These are phyloP conservation scores for Enteromius fasciolatus DNA, from an alignment of 2,797 vertebrate species.

Conservation along the genomic window DNA sequence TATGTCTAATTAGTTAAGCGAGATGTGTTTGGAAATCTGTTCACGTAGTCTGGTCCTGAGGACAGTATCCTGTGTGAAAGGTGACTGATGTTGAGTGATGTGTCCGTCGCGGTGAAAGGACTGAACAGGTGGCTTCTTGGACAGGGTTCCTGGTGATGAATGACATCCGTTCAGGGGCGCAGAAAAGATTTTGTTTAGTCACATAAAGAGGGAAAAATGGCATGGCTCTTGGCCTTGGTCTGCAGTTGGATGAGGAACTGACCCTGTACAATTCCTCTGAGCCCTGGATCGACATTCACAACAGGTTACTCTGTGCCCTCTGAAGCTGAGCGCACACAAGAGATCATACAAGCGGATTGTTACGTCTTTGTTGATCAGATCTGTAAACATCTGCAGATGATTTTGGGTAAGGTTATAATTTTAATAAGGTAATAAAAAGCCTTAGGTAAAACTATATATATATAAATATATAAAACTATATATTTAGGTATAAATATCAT, in stretches of 20 bases:
- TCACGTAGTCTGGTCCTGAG: slow-evolving; percentile 15
- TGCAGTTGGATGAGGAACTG: background rate
- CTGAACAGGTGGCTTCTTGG: slow-evolving; percentile 64
- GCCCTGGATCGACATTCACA: slow-evolving; percentile 15
- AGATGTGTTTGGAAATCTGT: slow-evolving; percentile 6
- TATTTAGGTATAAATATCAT: too few species aligned
- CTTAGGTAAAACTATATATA: too few species aligned
- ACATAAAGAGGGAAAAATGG: slow-evolving; percentile 18
- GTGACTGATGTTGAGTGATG: slow-evolving; percentile 52
- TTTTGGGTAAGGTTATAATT: too few species aligned
- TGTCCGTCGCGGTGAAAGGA: slow-evolving; percentile 58
- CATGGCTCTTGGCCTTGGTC: slow-evolving; percentile 20
- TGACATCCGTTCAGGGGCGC: slow-evolving; percentile 48
- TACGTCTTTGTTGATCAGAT: background rate
- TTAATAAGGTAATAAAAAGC: too few species aligned
- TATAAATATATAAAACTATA: too few species aligned
- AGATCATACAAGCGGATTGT: background rate
- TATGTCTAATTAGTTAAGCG: slow-evolving; percentile 7
- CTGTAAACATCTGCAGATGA: slow-evolving; percentile 1
- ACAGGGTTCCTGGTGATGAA: slow-evolving; percentile 61
- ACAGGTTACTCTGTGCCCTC: background rate
- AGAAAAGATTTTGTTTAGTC: slow-evolving; percentile 37
- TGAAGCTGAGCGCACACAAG: background rate
- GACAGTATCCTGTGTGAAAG: slow-evolving; percentile 18
- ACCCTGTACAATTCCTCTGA: slow-evolving; percentile 37